Base-by-base conservation (phyloP, 2,888 invertebrate genomes). In the Leptinotarsa peninsularis region DNA sequence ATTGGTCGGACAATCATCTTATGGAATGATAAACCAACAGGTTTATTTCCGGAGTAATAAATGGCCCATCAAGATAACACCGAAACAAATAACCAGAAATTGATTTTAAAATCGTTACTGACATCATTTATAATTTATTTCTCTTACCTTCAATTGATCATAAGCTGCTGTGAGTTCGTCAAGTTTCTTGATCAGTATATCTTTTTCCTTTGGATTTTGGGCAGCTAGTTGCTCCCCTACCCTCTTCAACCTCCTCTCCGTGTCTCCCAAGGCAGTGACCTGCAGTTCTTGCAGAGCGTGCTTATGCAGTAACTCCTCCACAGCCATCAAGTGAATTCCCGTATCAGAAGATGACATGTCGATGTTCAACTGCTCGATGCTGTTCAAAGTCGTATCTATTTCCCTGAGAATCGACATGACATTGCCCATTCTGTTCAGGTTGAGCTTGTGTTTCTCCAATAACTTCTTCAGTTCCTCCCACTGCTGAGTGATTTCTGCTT, bases 231-330 rank as follows among this genome's bases (percentile, higher is more conserved):
- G 86, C 70, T 89, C 88, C 1, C 91, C 93, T 81, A 93, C 91
- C 52, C 95, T 90, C 79, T 93, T 94, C 68, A 98, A 91, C 60
- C 94, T 91, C 91, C 68, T 94, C 91, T 33, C 95, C 91, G 77
- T 96, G 87, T 98, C 97, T 18, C 96, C 96, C 76, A 97, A 90
- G 0, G 97, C 95, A 3, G 95, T 95, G 0, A 98, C 94, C 88
- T 97, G 96, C 76, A 98, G 89, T 87, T 99, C 98, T 83, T 96
- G 94, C 66, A 99, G 90, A 18, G 95, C 95, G 88, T 99, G 98
- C 78, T 97, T 97, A 83, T 98, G 98, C 73, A 99, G 89, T 60
- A 98, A 90, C 80, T 99, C 98, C 87, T 99, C 98, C 13, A 98
- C 98, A 54, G 96, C 98, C 77, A 97, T 90, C 70, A 99, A 90